These are phyloP conservation scores for Syngnathus rostellatus DNA, from an alignment of 2,797 vertebrate genomes.

Conservation along the genomic window DNA sequence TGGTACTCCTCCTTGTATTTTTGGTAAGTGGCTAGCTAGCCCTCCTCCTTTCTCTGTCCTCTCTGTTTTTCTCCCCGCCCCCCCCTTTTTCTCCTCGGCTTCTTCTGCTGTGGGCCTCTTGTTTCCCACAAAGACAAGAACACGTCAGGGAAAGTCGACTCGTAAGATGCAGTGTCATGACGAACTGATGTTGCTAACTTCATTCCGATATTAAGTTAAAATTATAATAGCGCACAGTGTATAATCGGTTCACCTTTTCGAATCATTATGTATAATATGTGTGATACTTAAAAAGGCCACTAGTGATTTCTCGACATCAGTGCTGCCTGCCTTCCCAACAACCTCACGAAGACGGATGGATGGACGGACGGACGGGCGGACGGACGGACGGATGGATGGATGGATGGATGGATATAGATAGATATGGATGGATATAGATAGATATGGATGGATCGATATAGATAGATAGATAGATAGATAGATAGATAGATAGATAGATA, in stretches of 20 bases:
- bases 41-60: constrained; percentile 42
- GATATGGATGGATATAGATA: no score
- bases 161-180: neutral
- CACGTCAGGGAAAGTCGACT: neutral
- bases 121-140: neutral
- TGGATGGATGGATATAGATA: no score
- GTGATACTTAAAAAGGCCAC: neutral
- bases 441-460: no score
- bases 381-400: no score
- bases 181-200: no score
- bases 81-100: constrained; percentile 26
- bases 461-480: no score
- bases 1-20: constrained; percentile 91
- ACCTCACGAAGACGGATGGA: no score
- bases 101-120: constrained; percentile 14
- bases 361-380: no score
- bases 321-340: neutral
- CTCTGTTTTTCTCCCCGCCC: constrained; percentile 28
- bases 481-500: no score
- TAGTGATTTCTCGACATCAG: neutral
- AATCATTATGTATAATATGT: neutral
- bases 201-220: neutral
- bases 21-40: constrained; percentile 86
- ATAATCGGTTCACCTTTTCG: neutral
- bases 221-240: neutral